Evolutionary conservation across 2,797 vertebrate species (phyloP).

Genomic region (Myripristis jacobus): DNA sequence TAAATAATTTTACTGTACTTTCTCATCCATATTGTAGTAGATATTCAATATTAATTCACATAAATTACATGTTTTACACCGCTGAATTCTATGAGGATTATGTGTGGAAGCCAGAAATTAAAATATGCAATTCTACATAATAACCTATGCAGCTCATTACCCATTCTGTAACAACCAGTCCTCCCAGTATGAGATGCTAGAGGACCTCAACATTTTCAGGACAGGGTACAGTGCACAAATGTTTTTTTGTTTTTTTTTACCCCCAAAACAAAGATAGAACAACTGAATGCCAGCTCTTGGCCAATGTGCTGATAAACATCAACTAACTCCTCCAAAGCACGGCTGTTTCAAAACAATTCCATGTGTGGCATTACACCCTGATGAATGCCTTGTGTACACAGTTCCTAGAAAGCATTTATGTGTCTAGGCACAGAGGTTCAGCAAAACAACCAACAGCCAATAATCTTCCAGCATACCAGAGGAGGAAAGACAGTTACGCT

Average conservation of each 20-base stretch:
- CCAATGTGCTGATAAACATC: slow-evolving; percentile 39
- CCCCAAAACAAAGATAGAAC: slow-evolving; percentile 14
- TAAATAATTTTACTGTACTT: no score
- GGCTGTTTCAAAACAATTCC: slow-evolving; percentile 44
- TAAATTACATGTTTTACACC: background rate
- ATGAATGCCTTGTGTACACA: background rate
- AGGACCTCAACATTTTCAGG: slow-evolving; percentile 9
- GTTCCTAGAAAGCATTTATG: slow-evolving; percentile 27
- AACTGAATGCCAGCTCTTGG: slow-evolving; percentile 32
- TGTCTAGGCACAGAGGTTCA: background rate
- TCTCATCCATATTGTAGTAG: background rate
- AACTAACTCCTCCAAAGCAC: slow-evolving; percentile 15
- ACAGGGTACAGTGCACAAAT: slow-evolving; percentile 46
- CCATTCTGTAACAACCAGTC: slow-evolving; percentile 8
- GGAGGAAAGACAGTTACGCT: background rate
- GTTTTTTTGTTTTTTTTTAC: slow-evolving; percentile 40
- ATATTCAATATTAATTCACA: background rate
- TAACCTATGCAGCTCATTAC: background rate
- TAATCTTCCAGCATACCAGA: background rate
- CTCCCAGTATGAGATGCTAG: background rate
- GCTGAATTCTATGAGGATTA: background rate
- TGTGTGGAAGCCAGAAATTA: background rate
- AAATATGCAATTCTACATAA: background rate
- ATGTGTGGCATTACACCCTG: slow-evolving; percentile 13
- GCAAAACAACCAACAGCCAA: background rate